Evolutionary conservation across 2,888 invertebrate genomes (phyloP).

Genomic region (Chymomyza procnemis): DNA sequence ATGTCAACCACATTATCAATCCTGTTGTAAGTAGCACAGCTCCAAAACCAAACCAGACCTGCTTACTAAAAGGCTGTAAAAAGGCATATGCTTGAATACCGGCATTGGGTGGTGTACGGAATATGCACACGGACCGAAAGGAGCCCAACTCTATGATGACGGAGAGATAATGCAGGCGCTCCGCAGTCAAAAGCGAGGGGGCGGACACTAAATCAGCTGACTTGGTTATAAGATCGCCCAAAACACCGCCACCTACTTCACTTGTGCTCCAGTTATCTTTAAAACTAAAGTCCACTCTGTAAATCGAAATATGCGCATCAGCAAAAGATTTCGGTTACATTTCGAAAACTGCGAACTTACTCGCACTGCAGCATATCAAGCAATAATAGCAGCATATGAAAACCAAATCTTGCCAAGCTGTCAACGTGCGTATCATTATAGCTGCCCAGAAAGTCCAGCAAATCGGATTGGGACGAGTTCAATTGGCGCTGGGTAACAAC

Average conservation of each 20-base stretch:
- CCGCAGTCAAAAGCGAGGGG: slow-evolving; percentile 47
- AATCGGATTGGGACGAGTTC: slow-evolving; percentile 37
- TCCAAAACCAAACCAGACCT: slow-evolving; percentile 80
- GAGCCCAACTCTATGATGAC: slow-evolving; percentile 55
- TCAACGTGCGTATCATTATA: slow-evolving; percentile 63
- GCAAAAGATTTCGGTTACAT: no score
- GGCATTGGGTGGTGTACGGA: slow-evolving; percentile 81
- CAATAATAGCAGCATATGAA: slow-evolving; percentile 51
- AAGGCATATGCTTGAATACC: slow-evolving; percentile 82
- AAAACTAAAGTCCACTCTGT: slow-evolving; percentile 59
- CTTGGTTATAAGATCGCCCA: slow-evolving; percentile 63
- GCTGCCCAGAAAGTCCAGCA: slow-evolving; percentile 53
- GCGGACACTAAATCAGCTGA: slow-evolving; percentile 63
- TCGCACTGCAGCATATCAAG: slow-evolving; percentile 65
- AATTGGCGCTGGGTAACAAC: slow-evolving; percentile 66
- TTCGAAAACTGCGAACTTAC: slow-evolving; percentile 41
- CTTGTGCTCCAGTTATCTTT: slow-evolving; percentile 63
- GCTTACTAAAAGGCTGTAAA: slow-evolving; percentile 80
- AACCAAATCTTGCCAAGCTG: slow-evolving; percentile 66
- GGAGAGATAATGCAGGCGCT: slow-evolving; percentile 48
- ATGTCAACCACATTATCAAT: slow-evolving; percentile 74
- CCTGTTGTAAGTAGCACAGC: slow-evolving; percentile 73
- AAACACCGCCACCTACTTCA: slow-evolving; percentile 61
- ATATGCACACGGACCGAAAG: slow-evolving; percentile 80
- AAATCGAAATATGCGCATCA: background rate